phyloP scores from a whole-genome alignment of 1,140 invertebrate species.

The Leptinotarsa defecta region DNA sequence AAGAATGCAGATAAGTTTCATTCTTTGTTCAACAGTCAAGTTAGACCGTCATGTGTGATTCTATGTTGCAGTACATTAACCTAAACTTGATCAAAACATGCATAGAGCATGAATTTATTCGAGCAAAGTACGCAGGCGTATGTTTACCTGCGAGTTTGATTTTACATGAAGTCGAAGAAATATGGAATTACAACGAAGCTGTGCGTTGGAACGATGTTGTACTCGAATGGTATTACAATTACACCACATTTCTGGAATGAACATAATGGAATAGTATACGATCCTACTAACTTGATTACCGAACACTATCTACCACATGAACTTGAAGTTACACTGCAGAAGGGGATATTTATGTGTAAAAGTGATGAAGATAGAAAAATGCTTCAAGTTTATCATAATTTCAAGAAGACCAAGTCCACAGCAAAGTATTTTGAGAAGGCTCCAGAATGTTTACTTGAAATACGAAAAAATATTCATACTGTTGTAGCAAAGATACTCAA shows the following conservation, averaged over 20 bases:
- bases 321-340: neutral
- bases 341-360: neutral
- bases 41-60: neutral
- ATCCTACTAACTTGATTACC: neutral
- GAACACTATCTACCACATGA: neutral
- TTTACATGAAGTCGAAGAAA: neutral
- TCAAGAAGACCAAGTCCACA: neutral
- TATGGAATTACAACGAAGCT: neutral
- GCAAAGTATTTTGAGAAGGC: neutral
- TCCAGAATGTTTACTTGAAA: neutral
- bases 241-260: constrained; percentile 4
- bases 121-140: neutral
- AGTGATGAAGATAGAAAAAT: neutral
- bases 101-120: neutral
- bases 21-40: too few relatives aligned
- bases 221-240: neutral
- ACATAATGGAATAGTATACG: neutral
- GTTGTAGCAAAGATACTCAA: neutral
- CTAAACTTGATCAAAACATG: neutral
- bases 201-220: neutral
- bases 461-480: neutral
- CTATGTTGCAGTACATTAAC: neutral
- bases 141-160: neutral
- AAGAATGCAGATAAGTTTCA: too few relatives aligned
- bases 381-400: neutral